phyloP scores from a whole-genome alignment of 2,888 invertebrate genomes.

The Colostygia pectinataria region DNA sequence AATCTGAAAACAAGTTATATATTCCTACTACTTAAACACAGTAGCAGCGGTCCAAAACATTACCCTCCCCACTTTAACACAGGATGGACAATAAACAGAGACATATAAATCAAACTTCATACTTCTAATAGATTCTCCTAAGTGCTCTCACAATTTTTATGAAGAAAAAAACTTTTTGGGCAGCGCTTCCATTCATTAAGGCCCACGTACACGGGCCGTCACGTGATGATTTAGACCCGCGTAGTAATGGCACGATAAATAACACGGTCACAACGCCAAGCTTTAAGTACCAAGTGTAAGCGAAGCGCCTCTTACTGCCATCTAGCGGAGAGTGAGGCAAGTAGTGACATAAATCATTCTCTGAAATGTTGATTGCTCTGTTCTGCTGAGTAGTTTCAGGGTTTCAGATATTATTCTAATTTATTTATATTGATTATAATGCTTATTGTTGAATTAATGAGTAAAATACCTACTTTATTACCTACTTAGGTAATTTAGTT shows the following conservation, averaged over 20 bases:
- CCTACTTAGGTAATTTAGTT: no score
- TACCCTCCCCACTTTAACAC: conserved; percentile 8
- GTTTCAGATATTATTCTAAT: no score
- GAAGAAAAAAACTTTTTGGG: conserved; percentile 69
- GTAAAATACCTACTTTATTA: no score
- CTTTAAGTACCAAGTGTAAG: conserved; percentile 35
- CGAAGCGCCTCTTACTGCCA: conserved; percentile 42
- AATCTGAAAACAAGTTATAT: no score
- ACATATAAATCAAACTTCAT: conserved; percentile 47
- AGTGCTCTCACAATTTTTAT: conserved; percentile 78
- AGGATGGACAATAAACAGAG: conserved; percentile 40
- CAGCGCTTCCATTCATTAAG: conserved; percentile 77
- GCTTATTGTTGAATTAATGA: no score
- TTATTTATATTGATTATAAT: no score
- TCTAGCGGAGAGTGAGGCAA: conserved; percentile 35
- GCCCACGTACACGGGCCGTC: conserved; percentile 73
- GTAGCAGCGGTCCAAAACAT: neutral
- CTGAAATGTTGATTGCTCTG: conserved; percentile 29
- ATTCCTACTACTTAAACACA: neutral
- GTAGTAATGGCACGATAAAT: conserved; percentile 83
- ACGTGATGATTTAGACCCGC: conserved; percentile 80
- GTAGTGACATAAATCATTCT: conserved; percentile 32
- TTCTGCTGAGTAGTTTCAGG: neutral
- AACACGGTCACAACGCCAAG: conserved; percentile 70
- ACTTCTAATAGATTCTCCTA: conserved; percentile 72